phyloP scores from a whole-genome alignment of 2,888 invertebrate genomes.

The Aphodius granarius region DNA sequence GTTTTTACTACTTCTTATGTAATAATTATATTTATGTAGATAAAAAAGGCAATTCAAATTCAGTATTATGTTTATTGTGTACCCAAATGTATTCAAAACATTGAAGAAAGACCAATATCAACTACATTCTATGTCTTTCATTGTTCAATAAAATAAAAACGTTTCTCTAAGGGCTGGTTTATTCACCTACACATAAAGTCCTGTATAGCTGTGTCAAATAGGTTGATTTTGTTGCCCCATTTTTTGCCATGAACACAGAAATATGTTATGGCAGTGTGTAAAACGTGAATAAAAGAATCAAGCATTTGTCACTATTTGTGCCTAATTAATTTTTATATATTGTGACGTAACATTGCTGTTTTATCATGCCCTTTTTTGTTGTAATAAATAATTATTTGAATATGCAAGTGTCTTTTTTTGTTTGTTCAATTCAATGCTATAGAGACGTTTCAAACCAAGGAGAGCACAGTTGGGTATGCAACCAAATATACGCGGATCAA shows the following conservation, averaged over 20 bases:
- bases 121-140: neutral
- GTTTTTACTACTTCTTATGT: neutral
- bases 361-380: constrained; percentile 20
- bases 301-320: constrained; percentile 28
- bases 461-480: no score
- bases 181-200: no score
- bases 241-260: no score
- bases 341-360: neutral
- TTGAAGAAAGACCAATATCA: neutral
- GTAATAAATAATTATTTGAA: constrained; percentile 21
- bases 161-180: no score
- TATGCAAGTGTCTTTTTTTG: neutral
- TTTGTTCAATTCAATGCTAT: no score
- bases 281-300: no score
- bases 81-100: neutral
- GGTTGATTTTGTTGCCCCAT: no score
- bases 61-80: neutral
- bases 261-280: no score
- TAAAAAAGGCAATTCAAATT: neutral
- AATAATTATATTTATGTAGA: neutral
- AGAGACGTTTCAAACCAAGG: no score
- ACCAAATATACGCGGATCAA: no score
- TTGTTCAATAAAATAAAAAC: neutral
- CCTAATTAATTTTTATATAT: constrained; percentile 27
- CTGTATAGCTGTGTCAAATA: no score